Percentiles rank a stretch among this genome's conserved stretches.
These are phyloP conservation scores for Sphecodes monilicornis DNA, from an alignment of 2,888 invertebrate species.

Conservation along the genomic window DNA sequence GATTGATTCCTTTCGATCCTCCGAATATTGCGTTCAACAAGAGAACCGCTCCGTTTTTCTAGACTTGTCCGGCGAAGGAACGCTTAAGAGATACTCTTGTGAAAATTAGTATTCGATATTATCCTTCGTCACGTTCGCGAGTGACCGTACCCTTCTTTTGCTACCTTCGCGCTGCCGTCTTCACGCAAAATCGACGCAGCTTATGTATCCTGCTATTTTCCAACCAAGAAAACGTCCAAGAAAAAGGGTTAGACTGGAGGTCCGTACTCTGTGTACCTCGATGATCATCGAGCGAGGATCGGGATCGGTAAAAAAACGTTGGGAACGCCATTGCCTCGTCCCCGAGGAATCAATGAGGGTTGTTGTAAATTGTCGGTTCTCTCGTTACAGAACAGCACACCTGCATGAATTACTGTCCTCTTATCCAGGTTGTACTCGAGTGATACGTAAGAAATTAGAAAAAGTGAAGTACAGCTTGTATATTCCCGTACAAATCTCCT, in stretches of 20 bases:
- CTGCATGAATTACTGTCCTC: neutral
- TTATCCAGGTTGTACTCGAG: neutral
- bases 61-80: neutral
- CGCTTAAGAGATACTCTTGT: no score
- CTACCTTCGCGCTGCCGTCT: no score
- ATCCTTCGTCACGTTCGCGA: no score
- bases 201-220: conserved; percentile 5
- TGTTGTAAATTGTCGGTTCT: neutral
- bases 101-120: no score
- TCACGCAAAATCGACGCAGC: neutral
- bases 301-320: neutral
- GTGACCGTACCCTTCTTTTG: no score
- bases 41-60: accelerated
- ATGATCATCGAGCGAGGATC: neutral
- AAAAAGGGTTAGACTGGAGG: neutral
- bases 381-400: neutral
- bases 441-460: neutral
- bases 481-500: neutral
- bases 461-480: neutral
- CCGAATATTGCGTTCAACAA: neutral
- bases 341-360: neutral
- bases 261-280: neutral
- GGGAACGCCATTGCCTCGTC: conserved; percentile 2
- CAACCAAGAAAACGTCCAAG: neutral
- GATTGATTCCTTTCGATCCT: neutral